These are phyloP conservation scores for Mesochorus sp. DNA, from an alignment of 2,888 invertebrate genomes.

Conservation along the genomic window DNA sequence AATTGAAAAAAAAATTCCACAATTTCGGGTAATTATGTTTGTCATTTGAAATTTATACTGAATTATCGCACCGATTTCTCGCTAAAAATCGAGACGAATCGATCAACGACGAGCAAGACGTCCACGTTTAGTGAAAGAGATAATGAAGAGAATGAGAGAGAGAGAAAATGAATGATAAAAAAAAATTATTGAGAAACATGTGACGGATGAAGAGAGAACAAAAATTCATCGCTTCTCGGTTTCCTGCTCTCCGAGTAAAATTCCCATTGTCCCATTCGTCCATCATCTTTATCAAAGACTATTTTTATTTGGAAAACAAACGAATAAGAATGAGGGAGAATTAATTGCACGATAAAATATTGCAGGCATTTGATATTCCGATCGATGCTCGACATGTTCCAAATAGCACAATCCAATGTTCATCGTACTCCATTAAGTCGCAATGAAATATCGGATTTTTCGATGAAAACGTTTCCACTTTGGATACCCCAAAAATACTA, in stretches of 20 bases:
- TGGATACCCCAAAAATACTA: too few relatives aligned
- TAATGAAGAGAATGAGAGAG: slow-evolving; percentile 35
- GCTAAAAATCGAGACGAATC: slow-evolving; percentile 56
- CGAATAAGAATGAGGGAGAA: too few relatives aligned
- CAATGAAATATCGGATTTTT: too few relatives aligned
- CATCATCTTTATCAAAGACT: background rate
- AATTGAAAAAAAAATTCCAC: background rate
- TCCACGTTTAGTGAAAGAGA: slow-evolving; percentile 49
- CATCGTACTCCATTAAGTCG: too few relatives aligned
- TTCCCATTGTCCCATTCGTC: slow-evolving; percentile 28
- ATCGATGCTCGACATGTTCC: too few relatives aligned
- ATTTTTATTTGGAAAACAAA: slow-evolving; percentile 3
- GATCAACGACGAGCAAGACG: slow-evolving; percentile 62
- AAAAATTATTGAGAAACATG: slow-evolving; percentile 25
- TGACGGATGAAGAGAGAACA: slow-evolving; percentile 8
- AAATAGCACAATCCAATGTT: too few relatives aligned
- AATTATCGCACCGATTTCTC: slow-evolving; percentile 49
- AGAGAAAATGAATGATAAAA: slow-evolving; percentile 39
- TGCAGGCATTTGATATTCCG: too few relatives aligned
- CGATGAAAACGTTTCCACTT: too few relatives aligned
- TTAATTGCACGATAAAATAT: too few relatives aligned
- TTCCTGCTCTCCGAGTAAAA: slow-evolving; percentile 51
- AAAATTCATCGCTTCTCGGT: slow-evolving; percentile 58
- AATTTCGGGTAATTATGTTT: background rate
- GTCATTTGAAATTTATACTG: slow-evolving; percentile 51